phyloP scores from a whole-genome alignment of 1,140 invertebrate species.

The Euwallacea similis region DNA sequence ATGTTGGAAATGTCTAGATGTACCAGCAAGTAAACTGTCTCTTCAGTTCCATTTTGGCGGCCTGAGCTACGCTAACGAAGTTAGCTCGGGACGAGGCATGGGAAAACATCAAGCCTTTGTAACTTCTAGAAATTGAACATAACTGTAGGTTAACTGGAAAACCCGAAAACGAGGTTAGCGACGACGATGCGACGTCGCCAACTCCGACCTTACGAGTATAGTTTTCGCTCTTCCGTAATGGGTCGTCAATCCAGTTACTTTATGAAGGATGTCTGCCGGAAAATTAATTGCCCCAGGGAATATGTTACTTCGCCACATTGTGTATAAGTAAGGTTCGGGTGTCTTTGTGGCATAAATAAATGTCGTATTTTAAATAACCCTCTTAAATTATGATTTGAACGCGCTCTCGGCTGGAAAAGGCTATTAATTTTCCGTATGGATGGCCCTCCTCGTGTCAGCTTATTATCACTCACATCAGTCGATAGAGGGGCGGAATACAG shows the following conservation, averaged over 20 bases:
- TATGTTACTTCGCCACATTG: constrained; percentile 36
- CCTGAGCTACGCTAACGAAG: background rate
- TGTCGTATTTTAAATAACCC: constrained; percentile 35
- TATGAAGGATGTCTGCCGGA: constrained; percentile 34
- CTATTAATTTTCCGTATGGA: constrained; percentile 7
- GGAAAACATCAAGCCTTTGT: background rate
- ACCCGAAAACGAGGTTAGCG: constrained; percentile 12
- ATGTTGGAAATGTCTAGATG: no score
- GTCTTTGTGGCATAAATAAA: constrained; percentile 37
- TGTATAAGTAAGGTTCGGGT: constrained; percentile 30
- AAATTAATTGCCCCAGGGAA: constrained; percentile 36
- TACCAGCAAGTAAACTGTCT: no score
- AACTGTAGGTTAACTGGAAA: constrained; percentile 16
- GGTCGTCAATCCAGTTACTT: constrained; percentile 36
- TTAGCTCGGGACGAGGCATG: background rate
- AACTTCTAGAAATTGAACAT: constrained; percentile 10
- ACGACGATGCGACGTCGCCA: background rate
- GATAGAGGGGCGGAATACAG: no score
- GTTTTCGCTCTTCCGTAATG: constrained; percentile 27
- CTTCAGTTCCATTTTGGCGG: background rate
- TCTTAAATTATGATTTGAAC: constrained; percentile 28
- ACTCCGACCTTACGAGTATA: constrained; percentile 1
- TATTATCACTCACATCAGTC: no score
- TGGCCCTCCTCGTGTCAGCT: background rate
- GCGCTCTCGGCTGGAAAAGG: constrained; percentile 1